Base-by-base conservation (phyloP, 2,797 vertebrate genomes). In the Pseudochromis fuscus region DNA sequence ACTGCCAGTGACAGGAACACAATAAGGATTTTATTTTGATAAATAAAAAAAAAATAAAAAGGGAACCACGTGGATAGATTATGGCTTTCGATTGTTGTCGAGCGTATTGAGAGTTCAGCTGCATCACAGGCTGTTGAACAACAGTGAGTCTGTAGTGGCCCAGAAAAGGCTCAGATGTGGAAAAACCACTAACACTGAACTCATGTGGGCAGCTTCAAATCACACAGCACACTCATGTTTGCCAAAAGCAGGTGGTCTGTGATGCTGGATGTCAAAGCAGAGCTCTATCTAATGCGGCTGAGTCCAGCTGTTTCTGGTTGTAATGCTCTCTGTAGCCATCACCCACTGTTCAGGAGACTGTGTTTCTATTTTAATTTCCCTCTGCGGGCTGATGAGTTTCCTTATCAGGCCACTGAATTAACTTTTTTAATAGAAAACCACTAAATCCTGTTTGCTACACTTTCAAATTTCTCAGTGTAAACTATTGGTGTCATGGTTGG, bases 1-100 rank as follows among this genome's bases (percentile, higher is more conserved):
- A 4, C 55, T 69, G 31, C 40, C 57, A 42, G 25, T 16, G 40
- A 80, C 24, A 62, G 27, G 16, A 77, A 56, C 33, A 35, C 59
- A 80, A 67, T 50, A 21, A 56, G 7, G 40, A 53, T 58, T 55
- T 70, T 63, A 56, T 61, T 71, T 51, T 42, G 50, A 70, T 56
- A 30, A 46, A 67, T 53, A 16, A 56, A 50, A 19, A 27, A 52
- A 52, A 13, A 30, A 52, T 18, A 18, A 9, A 21, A 4, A 53
- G 18, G 13, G 10, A 28, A 38, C 37, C 9, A 23, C 38, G 9
- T 7, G 3, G 38, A 19, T 30, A 21, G 45, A 61, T 67, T 24
- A 1, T 56, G 35, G 10, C 10, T 60, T 60, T 51, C 21, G 64
- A 61, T 75, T 60, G 11, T 56, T n/a, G 45, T 27, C 12, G 51